Evolutionary conservation across 2,113 vertebrate genomes (phyloP).

Genomic region (Limanda limanda): DNA sequence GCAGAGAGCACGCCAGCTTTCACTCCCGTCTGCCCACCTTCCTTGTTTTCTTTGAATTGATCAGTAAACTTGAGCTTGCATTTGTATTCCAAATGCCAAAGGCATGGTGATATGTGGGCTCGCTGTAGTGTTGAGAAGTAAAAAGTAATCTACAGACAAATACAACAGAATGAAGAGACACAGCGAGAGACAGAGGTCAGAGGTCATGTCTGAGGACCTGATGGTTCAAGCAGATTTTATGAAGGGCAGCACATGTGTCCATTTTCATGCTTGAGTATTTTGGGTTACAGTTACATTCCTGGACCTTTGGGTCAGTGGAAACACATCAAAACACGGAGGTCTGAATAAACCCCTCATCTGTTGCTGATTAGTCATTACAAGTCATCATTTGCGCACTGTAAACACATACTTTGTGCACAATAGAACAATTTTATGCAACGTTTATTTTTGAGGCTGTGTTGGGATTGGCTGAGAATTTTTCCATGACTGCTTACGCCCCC

Average conservation of each 20-base stretch:
- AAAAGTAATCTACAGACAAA: no score
- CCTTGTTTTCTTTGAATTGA: no score
- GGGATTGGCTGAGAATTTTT: constrained; percentile 7
- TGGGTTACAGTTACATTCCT: constrained; percentile 41
- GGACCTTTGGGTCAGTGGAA: constrained; percentile 42
- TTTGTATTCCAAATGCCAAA: no score
- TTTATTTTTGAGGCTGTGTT: constrained; percentile 6
- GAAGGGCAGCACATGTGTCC: constrained; percentile 8
- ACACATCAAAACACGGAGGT: constrained; percentile 11
- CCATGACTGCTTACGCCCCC: constrained; percentile 15
- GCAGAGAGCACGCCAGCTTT: no score
- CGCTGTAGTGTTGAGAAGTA: no score
- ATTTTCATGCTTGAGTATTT: constrained; percentile 42
- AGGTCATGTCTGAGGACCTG: constrained; percentile 3
- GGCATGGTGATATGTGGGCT: no score
- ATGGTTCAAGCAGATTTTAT: neutral
- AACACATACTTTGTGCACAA: constrained; percentile 4
- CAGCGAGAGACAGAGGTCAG: neutral
- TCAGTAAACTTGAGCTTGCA: no score
- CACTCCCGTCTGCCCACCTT: no score
- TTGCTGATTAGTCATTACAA: constrained; percentile 25
- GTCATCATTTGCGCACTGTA: constrained; percentile 24
- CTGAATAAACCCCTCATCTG: neutral
- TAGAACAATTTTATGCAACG: constrained; percentile 24
- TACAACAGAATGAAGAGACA: no score